These are phyloP conservation scores for Enteromius mattozi DNA, from an alignment of 2,797 vertebrate genomes.

Conservation along the genomic window DNA sequence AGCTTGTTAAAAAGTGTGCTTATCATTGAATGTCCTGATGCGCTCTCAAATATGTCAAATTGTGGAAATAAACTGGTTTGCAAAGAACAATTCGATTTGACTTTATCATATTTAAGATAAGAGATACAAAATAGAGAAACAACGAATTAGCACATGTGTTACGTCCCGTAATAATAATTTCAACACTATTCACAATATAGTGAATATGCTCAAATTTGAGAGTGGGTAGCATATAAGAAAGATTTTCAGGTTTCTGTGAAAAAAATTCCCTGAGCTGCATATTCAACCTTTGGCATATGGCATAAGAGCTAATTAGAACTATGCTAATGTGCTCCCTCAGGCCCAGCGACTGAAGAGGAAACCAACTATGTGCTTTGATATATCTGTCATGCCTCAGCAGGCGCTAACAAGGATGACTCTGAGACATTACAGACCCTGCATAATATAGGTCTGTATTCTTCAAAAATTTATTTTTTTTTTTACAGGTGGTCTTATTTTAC, in stretches of 20 bases:
- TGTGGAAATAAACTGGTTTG: neutral
- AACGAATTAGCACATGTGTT: neutral
- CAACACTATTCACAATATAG: slow-evolving; percentile 8
- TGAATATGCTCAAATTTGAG: slow-evolving; percentile 3
- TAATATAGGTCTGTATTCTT: slow-evolving; percentile 19
- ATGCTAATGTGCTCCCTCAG: slow-evolving; percentile 57
- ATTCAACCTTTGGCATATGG: slow-evolving; percentile 57
- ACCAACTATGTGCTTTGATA: slow-evolving; percentile 53
- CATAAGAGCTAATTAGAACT: slow-evolving; percentile 56
- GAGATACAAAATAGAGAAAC: neutral
- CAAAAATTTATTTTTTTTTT: neutral
- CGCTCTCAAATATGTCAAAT: neutral
- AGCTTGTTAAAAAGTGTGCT: neutral
- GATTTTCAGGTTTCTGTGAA: slow-evolving; percentile 47
- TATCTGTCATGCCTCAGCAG: slow-evolving; percentile 48
- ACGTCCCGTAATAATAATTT: too few relatives aligned
- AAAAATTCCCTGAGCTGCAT: slow-evolving; percentile 45
- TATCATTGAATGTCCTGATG: neutral
- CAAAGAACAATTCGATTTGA: neutral
- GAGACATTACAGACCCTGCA: slow-evolving; percentile 35
- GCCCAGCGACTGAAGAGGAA: slow-evolving; percentile 51
- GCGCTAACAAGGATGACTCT: slow-evolving; percentile 50
- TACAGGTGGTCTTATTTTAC: neutral
- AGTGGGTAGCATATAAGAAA: slow-evolving; percentile 38
- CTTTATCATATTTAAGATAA: neutral